Evolutionary conservation across 1,140 invertebrate genomes (phyloP).

Genomic region (Mercenaria mercenaria): DNA sequence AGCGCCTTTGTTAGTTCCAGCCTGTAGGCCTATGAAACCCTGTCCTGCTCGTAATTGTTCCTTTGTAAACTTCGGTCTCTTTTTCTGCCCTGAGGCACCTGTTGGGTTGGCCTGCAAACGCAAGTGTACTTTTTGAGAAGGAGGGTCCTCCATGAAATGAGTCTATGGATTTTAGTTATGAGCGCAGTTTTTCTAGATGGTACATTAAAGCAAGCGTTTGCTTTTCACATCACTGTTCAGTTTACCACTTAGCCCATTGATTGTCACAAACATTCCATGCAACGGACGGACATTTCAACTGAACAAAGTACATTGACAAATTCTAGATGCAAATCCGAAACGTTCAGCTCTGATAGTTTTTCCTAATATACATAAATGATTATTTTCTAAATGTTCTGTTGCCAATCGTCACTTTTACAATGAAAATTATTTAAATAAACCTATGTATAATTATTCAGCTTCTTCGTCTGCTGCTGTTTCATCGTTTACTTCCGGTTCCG

Average conservation of each 20-base stretch:
- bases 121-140: slow-evolving; percentile 26
- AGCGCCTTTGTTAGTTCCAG: slow-evolving; percentile 92
- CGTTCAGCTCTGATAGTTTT: background rate
- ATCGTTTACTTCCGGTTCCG: slow-evolving; percentile 1
- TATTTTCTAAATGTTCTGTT: background rate
- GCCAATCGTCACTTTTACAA: background rate
- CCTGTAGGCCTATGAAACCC: slow-evolving; percentile 93
- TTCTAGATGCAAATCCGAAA: slow-evolving; percentile 47
- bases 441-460: slow-evolving; percentile 16
- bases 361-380: slow-evolving; percentile 26
- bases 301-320: slow-evolving; percentile 39
- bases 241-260: slow-evolving; percentile 32
- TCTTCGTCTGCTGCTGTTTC: background rate
- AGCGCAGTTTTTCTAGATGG: background rate
- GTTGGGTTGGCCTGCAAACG: slow-evolving; percentile 86
- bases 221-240: slow-evolving; percentile 15
- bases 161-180: slow-evolving; percentile 40
- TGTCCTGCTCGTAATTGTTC: slow-evolving; percentile 96
- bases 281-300: slow-evolving; percentile 35
- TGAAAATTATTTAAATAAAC: background rate
- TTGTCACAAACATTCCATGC: slow-evolving; percentile 59
- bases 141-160: background rate
- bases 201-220: slow-evolving; percentile 47
- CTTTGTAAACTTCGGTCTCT: slow-evolving; percentile 88
- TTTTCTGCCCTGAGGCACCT: slow-evolving; percentile 44